phyloP scores from a whole-genome alignment of 2,797 vertebrate genomes.

The Pipistrellus pipistrellus region DNA sequence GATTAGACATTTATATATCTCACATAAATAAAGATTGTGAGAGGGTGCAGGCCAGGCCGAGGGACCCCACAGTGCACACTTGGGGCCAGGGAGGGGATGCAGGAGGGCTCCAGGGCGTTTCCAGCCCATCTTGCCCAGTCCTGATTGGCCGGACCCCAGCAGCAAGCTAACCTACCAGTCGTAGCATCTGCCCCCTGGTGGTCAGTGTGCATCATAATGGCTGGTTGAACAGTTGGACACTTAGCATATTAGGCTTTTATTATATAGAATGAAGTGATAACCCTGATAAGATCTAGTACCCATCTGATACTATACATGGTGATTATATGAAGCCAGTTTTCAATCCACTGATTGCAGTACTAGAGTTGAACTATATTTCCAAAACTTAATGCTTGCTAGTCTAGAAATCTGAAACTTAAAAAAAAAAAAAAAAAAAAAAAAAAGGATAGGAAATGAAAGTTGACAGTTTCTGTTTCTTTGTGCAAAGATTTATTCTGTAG shows the following conservation, averaged over 20 bases:
- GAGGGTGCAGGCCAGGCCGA: no score
- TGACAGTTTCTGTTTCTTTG: conserved; percentile 32
- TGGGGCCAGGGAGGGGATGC: no score
- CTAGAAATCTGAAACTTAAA: neutral
- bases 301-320: neutral
- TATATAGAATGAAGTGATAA: neutral
- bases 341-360: conserved; percentile 12
- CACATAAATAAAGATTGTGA: no score
- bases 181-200: no score
- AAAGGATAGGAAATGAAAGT: neutral
- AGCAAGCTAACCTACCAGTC: no score
- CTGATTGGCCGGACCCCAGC: no score
- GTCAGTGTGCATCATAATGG: no score
- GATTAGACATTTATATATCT: neutral
- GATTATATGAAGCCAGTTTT: neutral
- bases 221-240: no score
- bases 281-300: neutral
- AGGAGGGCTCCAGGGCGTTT: no score
- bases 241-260: no score
- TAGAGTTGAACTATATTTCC: conserved; percentile 55
- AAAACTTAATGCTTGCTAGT: neutral
- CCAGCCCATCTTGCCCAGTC: no score
- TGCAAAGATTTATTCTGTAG: neutral
- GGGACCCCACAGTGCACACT: no score
- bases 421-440: neutral